Evolutionary conservation across 2,113 vertebrate species (phyloP), one percentile per base, ranked within the genome.

Genomic region (Cervus canadensis): DNA sequence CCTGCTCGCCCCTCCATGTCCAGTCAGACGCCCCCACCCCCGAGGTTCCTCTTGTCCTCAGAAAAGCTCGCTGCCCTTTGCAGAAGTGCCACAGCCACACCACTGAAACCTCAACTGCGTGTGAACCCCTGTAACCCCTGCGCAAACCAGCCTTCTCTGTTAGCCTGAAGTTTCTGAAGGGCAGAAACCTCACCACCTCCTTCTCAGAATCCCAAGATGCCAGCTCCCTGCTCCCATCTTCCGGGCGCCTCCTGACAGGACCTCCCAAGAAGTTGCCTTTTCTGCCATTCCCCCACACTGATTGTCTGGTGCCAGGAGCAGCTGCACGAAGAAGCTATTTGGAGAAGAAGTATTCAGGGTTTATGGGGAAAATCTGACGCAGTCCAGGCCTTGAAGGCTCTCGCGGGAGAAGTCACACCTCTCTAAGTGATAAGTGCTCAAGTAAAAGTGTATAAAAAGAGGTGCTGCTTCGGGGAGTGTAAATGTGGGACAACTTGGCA

Each of bases 81-180:
- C 64, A 88, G 57, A 74, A 89, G 17, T 30, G 17, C 79, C 91
- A 60, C 21, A n/a, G 30, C 21, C 85, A 48, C 50, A 33, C 5
- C 5, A 16, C 1, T 0, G 1, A 78, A 45, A 14, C 50, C 10
- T 23, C 50, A 43, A 40, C 28, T 11, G 26, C 0, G 11, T 13
- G 64, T 0, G 9, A 76, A 54, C 2, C 60, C 87, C 43, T 67
- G 64, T 5, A 36, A 83, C 36, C 45, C 71, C 52, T 54, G 9
- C 0, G 6, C 36, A 62, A 67, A 85, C 30, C 3, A 84, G 48
- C 54, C 82, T 91, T 50, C 50, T 94, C 36, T 7, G 8, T 48
- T 76, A 67, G 88, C 60, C 86, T 93, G 87, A 86, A 89, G 86
- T 12, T 78, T 93, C 40, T 40, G 11, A 88, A 30, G 64, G 81